phyloP scores from a whole-genome alignment of 2,113 vertebrate genomes.

The Pleuronectes platessa region DNA sequence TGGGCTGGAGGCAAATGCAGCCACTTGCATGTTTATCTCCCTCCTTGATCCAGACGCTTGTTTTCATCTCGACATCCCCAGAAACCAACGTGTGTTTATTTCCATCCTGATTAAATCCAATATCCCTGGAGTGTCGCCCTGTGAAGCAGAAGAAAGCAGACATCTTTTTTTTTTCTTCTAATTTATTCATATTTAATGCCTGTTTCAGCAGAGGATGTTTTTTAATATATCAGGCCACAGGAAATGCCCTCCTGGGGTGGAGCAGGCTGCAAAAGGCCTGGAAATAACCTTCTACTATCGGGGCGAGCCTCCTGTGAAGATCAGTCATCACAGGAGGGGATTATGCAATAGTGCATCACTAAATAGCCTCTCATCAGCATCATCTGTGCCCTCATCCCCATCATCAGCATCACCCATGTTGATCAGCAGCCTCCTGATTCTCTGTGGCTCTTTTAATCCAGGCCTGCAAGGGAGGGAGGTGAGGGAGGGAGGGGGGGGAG shows the following conservation, averaged over 20 bases:
- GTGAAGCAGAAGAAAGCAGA: neutral
- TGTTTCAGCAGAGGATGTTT: neutral
- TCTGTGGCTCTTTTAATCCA: constrained; percentile 11
- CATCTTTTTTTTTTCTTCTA: neutral
- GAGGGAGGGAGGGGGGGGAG: neutral
- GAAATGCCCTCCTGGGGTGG: neutral
- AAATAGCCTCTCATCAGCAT: constrained; percentile 36
- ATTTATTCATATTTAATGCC: neutral
- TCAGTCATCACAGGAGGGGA: constrained; percentile 32
- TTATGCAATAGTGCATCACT: constrained; percentile 68
- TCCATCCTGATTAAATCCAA: neutral
- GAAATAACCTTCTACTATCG: constrained; percentile 26
- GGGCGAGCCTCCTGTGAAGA: constrained; percentile 11
- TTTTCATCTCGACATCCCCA: neutral
- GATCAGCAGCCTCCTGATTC: constrained; percentile 6
- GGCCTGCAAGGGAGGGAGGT: neutral
- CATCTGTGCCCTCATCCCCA: constrained; percentile 23
- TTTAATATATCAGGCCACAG: neutral
- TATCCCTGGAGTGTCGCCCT: neutral
- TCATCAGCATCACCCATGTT: neutral
- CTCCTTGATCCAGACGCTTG: constrained; percentile 26
- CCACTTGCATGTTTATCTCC: constrained; percentile 36
- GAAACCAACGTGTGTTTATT: constrained; percentile 2
- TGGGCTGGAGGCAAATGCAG: constrained; percentile 46
- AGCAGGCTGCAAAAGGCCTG: constrained; percentile 26